Base-by-base conservation (phyloP, 1,140 invertebrate genomes). In the Drosophila prosaltans region DNA sequence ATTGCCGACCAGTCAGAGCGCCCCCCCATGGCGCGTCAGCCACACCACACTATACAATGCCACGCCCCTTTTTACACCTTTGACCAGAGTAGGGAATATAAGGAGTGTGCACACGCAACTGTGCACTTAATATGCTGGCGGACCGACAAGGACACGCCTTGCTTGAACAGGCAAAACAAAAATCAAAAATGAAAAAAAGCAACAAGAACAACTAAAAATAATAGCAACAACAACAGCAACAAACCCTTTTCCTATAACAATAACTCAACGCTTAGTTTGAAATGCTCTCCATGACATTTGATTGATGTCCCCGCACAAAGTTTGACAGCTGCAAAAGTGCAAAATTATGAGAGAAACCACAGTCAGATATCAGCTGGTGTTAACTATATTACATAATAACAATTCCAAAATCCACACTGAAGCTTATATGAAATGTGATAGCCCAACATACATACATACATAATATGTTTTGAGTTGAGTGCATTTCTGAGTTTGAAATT, bases 91-190 rank as follows among this genome's bases (percentile, higher is more conserved):
- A 69, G 74, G 64, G 45, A 51, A 51, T 51, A 51, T 80, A 78
- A 69, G 82, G 82, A 78, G 82, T 81, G 82, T 86, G 69, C 64
- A 72, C 82, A 85, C 82, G 82, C 82, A 85, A 85, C 78, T 85
- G 68, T 81, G 78, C 82, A 85, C 78, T 85, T 85, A 85, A 69
- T 70, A 72, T 72, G 62, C 64, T 65, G 66, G 67, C 57, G 32
- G 66, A 71, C 39, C 55, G 69, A 60, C 70, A 73, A 65, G 68
- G 71, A 72, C 82, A 85, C 81, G 81, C 81, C 81, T 72, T 58
- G 32, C 32, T 36, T 36, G 32, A 36, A 36, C 32, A 65, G 73
- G 75, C 59, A 65, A 72, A 58, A 64, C 62, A 30, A 11, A 21
- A 41, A 54, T 30, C 45, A 39, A 6, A 54, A n/a, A 54, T 61